Percentiles rank a stretch among this genome's conserved stretches.
Evolutionary conservation across 2,888 invertebrate species (phyloP).

Genomic region (Drosophila suboccidentalis): DNA sequence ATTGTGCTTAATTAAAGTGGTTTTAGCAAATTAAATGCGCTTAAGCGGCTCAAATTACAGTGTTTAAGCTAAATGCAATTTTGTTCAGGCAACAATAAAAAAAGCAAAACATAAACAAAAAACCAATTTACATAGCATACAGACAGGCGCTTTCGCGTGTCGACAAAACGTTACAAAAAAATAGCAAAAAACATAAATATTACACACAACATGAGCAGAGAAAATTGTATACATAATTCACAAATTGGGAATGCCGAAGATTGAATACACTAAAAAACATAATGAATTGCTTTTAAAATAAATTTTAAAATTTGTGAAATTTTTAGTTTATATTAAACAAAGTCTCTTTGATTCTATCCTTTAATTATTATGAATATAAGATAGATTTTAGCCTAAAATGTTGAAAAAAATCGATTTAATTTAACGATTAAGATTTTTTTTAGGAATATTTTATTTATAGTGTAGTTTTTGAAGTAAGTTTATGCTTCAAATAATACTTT

Average conservation of each 20-base stretch:
- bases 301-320: no score
- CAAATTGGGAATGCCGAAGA: not conserved
- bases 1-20: constrained; percentile 72
- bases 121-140: constrained; percentile 47
- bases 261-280: not conserved
- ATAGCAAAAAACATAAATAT: constrained; percentile 10
- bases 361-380: no score
- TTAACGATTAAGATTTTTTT: no score
- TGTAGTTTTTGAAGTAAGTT: no score
- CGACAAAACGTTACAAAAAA: constrained; percentile 35
- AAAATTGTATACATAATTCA: constrained; percentile 11
- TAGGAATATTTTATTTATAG: no score
- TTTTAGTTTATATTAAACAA: no score
- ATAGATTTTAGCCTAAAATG: no score
- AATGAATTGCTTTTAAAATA: no score
- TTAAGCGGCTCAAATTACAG: constrained; percentile 77
- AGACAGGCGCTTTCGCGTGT: constrained; percentile 64
- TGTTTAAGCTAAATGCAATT: constrained; percentile 76
- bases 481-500: no score
- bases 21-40: constrained; percentile 70
- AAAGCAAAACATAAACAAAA: constrained; percentile 13
- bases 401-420: no score
- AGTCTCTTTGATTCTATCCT: no score
- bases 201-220: constrained; percentile 32
- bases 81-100: constrained; percentile 43